A percentile compares a stretch with the other conserved stretches of the same genome.
Conservation (phyloP, 2,113 vertebrate species). For the Amia ocellicauda region DNA sequence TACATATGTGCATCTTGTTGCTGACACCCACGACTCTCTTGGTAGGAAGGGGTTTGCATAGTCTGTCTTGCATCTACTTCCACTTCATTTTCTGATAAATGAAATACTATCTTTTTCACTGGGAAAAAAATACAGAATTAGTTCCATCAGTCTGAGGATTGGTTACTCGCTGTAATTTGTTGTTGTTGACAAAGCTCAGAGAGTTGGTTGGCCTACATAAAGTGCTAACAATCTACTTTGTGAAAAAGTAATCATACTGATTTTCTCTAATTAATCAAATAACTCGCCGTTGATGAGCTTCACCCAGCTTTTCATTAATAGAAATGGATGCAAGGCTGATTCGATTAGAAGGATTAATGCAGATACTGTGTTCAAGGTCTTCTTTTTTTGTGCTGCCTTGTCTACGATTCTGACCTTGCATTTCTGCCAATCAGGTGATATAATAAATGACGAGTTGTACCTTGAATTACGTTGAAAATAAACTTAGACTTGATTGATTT, state of each 20-base stretch:
- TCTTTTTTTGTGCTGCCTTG: neutral
- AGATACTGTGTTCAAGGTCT: neutral
- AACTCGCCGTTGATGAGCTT: slow-evolving; percentile 5
- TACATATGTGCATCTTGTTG: no score
- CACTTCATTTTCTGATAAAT: no score
- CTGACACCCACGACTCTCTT: no score
- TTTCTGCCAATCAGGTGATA: no score
- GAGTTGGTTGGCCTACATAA: slow-evolving; percentile 13
- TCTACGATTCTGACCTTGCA: neutral
- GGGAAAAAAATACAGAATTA: no score
- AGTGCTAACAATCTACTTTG: slow-evolving; percentile 4
- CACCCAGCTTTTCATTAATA: slow-evolving; percentile 13
- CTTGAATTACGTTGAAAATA: no score
- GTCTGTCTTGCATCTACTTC: no score
- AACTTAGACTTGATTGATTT: no score
- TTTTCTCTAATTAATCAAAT: slow-evolving; percentile 17
- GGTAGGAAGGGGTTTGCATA: no score
- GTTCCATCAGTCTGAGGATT: no score
- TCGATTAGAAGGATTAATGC: slow-evolving; percentile 5
- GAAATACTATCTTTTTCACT: no score
- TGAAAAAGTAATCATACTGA: slow-evolving; percentile 18
- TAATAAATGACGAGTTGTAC: no score
- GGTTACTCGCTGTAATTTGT: neutral
- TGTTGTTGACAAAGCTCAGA: neutral
- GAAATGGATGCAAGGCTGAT: slow-evolving; percentile 4